These are phyloP conservation scores for Halcyon senegalensis DNA, from an alignment of 2,113 vertebrate species.

Conservation along the genomic window DNA sequence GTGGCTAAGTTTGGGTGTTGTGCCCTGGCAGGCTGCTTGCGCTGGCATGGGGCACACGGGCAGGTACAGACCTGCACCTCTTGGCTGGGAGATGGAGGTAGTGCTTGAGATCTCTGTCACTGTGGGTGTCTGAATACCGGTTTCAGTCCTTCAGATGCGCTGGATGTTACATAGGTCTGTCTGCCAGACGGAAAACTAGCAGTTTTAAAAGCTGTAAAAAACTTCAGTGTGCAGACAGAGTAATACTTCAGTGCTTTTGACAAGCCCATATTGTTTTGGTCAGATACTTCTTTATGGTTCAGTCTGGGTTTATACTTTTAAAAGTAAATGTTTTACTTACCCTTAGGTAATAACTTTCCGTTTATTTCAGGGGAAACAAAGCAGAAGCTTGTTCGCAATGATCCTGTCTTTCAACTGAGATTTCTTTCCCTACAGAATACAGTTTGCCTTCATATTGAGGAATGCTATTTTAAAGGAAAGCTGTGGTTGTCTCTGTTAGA, in stretches of 20 bases:
- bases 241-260: neutral
- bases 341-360: neutral
- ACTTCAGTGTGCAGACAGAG: neutral
- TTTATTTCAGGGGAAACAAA: neutral
- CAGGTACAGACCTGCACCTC: fast-evolving
- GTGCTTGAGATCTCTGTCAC: neutral
- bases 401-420: neutral
- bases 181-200: neutral
- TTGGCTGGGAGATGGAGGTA: fast-evolving
- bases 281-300: neutral
- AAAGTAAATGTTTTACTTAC: neutral
- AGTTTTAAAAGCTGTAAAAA: neutral
- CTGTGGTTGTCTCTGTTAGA: neutral
- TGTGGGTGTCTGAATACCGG: fast-evolving
- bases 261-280: fast-evolving
- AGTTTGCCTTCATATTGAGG: neutral
- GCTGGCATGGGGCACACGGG: neutral
- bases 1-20: neutral
- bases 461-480: neutral
- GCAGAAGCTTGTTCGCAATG: neutral
- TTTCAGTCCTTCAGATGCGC: fast-evolving
- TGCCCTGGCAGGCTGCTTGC: neutral
- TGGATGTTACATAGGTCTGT: neutral
- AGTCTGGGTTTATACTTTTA: neutral
- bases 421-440: neutral